phyloP scores from a whole-genome alignment of 1,140 invertebrate genomes.

The Berghia stephanieae region DNA sequence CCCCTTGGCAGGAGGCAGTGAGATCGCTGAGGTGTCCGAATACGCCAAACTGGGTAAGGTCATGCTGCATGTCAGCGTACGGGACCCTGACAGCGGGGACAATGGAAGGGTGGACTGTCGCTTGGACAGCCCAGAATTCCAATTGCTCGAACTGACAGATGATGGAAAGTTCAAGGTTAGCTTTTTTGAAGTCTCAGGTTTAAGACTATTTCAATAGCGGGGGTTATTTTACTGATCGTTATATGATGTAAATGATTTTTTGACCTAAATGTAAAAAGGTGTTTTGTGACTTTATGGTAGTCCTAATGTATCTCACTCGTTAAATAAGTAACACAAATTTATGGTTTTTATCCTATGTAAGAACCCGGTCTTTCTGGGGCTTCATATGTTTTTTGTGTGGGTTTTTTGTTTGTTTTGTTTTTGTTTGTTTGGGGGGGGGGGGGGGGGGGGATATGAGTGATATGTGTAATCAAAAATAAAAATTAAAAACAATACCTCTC shows the following conservation, averaged over 20 bases:
- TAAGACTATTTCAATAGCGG: neutral
- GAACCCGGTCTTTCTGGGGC: no score
- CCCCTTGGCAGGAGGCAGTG: slow-evolving; percentile 37
- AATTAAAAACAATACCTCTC: no score
- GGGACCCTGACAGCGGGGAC: slow-evolving; percentile 49
- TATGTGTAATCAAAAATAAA: no score
- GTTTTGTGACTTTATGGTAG: neutral
- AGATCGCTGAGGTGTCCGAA: slow-evolving; percentile 46
- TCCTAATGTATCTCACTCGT: neutral
- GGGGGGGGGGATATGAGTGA: no score
- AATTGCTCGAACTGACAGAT: slow-evolving; percentile 39
- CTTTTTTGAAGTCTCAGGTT: neutral
- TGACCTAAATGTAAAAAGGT: neutral
- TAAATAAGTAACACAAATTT: neutral
- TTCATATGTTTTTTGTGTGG: no score
- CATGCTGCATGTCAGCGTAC: slow-evolving; percentile 49
- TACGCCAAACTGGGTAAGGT: slow-evolving; percentile 51
- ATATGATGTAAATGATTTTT: neutral
- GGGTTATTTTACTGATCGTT: neutral
- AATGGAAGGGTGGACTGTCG: slow-evolving; percentile 51
- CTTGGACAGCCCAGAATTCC: slow-evolving; percentile 40
- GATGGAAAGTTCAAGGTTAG: slow-evolving; percentile 49
- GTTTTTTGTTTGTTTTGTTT: no score
- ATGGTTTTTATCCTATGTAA: no score
- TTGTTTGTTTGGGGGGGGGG: no score